Evolutionary conservation across 37 sponge, comb jelly and placozoan genomes (phyloP).

Genomic region (Spongilla lacustris): DNA sequence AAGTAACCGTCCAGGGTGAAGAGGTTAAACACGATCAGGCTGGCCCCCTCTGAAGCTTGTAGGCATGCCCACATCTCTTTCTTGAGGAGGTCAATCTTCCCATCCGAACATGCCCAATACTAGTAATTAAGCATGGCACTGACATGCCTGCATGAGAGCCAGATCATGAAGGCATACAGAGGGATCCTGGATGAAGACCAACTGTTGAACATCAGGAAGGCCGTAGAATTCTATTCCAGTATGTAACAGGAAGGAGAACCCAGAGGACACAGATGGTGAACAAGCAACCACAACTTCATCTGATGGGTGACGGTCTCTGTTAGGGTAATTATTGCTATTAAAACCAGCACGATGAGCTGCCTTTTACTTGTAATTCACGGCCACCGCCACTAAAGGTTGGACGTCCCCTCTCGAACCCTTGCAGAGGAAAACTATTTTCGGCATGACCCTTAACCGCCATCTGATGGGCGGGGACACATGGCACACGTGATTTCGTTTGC

Average conservation of each 20-base stretch:
- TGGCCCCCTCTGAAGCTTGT: constrained; percentile 3
- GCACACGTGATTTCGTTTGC: constrained; percentile 10
- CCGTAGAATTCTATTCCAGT: constrained; percentile 1
- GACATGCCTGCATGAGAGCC: neutral
- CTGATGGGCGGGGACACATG: neutral
- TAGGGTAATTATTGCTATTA: neutral
- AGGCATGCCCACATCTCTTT: constrained; percentile 17
- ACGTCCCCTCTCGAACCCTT: constrained; percentile 70
- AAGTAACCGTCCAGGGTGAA: constrained; percentile 57
- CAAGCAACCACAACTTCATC: constrained; percentile 34
- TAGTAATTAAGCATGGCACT: neutral
- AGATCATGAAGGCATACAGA: neutral
- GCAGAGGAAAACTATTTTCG: constrained; percentile 54
- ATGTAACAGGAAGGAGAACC: neutral
- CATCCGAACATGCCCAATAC: neutral
- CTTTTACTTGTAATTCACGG: constrained; percentile 23
- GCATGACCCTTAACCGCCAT: neutral
- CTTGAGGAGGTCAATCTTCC: constrained; percentile 11
- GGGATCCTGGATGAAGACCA: neutral
- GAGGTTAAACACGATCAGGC: constrained; percentile 63
- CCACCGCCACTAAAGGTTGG: constrained; percentile 44
- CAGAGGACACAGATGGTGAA: constrained; percentile 9
- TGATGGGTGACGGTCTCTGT: neutral
- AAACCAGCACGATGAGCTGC: neutral
- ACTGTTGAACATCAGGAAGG: neutral